Evolutionary conservation across 2,113 vertebrate genomes (phyloP), one percentile per base, ranked within the genome.

Genomic region (Lepus timidus): DNA sequence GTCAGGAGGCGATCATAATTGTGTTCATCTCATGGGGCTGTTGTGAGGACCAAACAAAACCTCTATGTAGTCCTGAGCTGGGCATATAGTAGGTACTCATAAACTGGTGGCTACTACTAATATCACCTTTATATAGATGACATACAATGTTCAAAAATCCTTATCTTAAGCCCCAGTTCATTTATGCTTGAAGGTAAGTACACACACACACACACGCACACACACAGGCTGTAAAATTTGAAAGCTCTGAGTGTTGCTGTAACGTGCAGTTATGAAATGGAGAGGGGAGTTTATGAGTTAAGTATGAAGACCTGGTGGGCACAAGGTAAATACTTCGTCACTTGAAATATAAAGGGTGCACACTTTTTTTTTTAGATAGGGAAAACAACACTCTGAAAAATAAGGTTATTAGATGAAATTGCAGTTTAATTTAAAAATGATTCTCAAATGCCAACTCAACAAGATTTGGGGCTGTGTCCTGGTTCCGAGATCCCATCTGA

Each of bases 1-100:
- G 44, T 67, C 70, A 94, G 44, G 4, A 93, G 31, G 51, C 74
- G 55, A 85, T 65, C 65, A 81, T 92, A 84, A 94, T 90, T 23
- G 20, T 88, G 33, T 88, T 64, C n/a, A 75, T 44, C 65, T 89
- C 70, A 51, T 86, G 62, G 68, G 33, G 25, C 61, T 85, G 52
- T 82, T 86, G 68, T 93, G 80, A 94, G 19, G 25, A 84, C 85
- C 79, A 96, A 93, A 92, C 85, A 62, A 94, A 75, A 88, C 83
- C 71, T 86, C 19, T 23, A 67, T 85, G n/a, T 51, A 79, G 23
- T 14, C 49, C 31, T 89, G 22, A 51, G 68, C 16, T 39, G 88
- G 70, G 22, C 36, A 52, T 83, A 82, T 78, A 51, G 23, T 51
- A 93, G 62, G 4, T 52, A 78, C 29, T 93, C 55, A 85, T 74